Evolutionary conservation across 2,113 vertebrate genomes (phyloP), one percentile per base, ranked within the genome.

Genomic region (Setophaga coronata): DNA sequence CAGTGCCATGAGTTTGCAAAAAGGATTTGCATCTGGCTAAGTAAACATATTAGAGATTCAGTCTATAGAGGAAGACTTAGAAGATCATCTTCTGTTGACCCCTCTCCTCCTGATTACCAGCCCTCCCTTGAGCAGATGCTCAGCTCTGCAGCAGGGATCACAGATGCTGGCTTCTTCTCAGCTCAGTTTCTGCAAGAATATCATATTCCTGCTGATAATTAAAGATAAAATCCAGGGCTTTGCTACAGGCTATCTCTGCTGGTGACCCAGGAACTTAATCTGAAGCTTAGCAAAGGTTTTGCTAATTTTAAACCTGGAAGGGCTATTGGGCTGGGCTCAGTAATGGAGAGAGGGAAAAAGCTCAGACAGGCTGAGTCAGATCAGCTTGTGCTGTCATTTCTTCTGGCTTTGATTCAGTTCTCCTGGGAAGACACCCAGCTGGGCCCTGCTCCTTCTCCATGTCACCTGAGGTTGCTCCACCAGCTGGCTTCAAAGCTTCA

Each of bases 41-140:
- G 90, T 90, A 96, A 96, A 95, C 61, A 92, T 66, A 94, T 93
- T 94, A 96, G 64, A 87, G 64, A 93, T 90, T 90, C 79, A 74
- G 79, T 83, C 79, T 93, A 21, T 28, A 90, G 64, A 88, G 61
- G 48, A 93, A 88, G 88, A 74, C 85, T 95, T 88, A 88, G 69
- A 88, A 81, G 85, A 96, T 90, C 65, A 89, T 94, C 85, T 81
- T 92, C 76, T 92, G n/a, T 74, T 95, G 95, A 88, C 93, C 92
- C 33, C 48, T 83, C 43, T 89, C 58, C 92, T 86, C 76, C 82
- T 90, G 95, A 93, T 92, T 94, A 81, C 77, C 80, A 90, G 84
- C 73, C 82, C 87, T 92, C 45, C 76, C 69, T 90, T 5, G 12
- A 90, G 90, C 72, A 92, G 67, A 91, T 21, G 64, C 87, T 93